Conservation (phyloP, 2,888 invertebrate species). For the Cantharis flavilabris region DNA sequence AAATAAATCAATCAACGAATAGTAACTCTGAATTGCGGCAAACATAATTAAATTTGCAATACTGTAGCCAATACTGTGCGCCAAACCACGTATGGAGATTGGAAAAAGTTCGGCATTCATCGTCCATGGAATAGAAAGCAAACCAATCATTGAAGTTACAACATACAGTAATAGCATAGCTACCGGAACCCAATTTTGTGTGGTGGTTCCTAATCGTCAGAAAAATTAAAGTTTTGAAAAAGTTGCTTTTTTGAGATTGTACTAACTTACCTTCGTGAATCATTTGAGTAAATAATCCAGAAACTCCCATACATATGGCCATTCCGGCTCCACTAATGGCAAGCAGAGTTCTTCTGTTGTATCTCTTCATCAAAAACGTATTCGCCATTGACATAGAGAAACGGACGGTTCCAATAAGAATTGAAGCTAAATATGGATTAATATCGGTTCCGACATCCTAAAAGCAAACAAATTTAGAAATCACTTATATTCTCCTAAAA, state of each 20-base stretch:
- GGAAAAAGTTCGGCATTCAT: slow-evolving; percentile 68
- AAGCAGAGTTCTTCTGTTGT: slow-evolving; percentile 59
- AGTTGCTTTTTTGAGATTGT: neutral
- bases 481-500: neutral
- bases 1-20: slow-evolving; percentile 46
- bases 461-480: slow-evolving; percentile 19
- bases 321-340: slow-evolving; percentile 61
- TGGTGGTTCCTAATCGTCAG: slow-evolving; percentile 42
- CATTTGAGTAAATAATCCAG: slow-evolving; percentile 60
- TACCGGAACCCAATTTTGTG: slow-evolving; percentile 58
- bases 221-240: slow-evolving; percentile 3
- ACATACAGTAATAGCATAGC: slow-evolving; percentile 61
- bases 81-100: slow-evolving; percentile 63
- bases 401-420: slow-evolving; percentile 61
- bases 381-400: slow-evolving; percentile 63
- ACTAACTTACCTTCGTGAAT: slow-evolving; percentile 54
- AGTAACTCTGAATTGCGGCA: slow-evolving; percentile 60
- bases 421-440: slow-evolving; percentile 61
- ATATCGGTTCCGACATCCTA: slow-evolving; percentile 60
- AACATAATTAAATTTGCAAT: slow-evolving; percentile 65
- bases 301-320: slow-evolving; percentile 62
- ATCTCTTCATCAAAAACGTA: slow-evolving; percentile 60
- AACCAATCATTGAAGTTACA: slow-evolving; percentile 63
- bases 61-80: slow-evolving; percentile 63
- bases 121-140: slow-evolving; percentile 68